Evolutionary conservation across 1,140 invertebrate species (phyloP).

Genomic region (Pogonomyrmex californicus): DNA sequence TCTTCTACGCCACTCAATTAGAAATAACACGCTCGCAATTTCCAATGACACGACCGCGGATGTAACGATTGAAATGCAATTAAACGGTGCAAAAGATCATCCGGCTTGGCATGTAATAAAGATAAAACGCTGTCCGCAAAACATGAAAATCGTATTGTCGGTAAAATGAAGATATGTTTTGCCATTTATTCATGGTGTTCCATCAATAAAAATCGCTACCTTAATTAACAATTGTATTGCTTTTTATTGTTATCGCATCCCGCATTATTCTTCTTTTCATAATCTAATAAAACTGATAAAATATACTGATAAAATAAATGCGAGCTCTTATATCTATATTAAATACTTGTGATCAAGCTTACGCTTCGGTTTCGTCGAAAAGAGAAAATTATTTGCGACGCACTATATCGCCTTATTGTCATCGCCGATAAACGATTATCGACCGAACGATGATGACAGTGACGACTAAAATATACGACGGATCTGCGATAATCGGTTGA

Average conservation of each 20-base stretch:
- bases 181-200: background rate
- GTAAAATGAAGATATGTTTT: background rate
- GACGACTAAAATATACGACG: constrained; percentile 38
- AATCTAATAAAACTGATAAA: background rate
- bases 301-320: background rate
- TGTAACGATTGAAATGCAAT: constrained; percentile 42
- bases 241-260: too few species aligned
- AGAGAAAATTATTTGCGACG: constrained; percentile 28
- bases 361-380: background rate
- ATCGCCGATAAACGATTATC: constrained; percentile 54
- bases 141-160: background rate
- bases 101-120: constrained; percentile 15
- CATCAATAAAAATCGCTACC: background rate
- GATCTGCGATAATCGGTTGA: constrained; percentile 41
- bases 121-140: background rate
- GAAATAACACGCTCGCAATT: constrained; percentile 28
- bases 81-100: constrained; percentile 28
- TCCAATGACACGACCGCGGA: constrained; percentile 6
- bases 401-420: background rate
- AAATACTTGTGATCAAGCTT: background rate
- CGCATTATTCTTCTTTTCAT: background rate
- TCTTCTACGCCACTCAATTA: background rate
- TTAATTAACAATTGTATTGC: background rate
- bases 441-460: constrained; percentile 27
- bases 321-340: background rate